Evolutionary conservation across 2,113 vertebrate species (phyloP).

Genomic region (Desmodus rotundus): DNA sequence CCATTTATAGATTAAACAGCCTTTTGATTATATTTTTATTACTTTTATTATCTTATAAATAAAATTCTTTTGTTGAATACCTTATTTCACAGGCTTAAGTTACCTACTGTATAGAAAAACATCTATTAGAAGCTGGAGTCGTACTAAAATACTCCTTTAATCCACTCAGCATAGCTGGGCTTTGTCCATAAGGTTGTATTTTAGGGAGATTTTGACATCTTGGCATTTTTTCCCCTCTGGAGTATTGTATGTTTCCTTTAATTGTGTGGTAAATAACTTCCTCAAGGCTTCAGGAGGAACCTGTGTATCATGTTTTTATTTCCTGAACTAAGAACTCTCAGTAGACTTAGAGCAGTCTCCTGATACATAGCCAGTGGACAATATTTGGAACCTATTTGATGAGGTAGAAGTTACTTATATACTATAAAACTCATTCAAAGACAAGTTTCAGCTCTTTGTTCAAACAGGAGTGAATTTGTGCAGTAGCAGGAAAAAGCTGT

Average conservation of each 20-base stretch:
- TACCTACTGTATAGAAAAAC: background rate
- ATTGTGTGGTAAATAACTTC: background rate
- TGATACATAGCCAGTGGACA: background rate
- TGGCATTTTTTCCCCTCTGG: slow-evolving; percentile 3
- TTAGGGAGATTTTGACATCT: background rate
- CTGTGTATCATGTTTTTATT: background rate
- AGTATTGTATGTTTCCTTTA: background rate
- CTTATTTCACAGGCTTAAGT: background rate
- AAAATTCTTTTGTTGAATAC: background rate
- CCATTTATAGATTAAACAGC: background rate
- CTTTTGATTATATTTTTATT: background rate
- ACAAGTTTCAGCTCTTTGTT: background rate
- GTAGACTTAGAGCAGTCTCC: background rate
- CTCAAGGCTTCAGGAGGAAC: background rate
- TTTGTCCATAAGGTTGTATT: background rate
- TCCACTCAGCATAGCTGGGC: background rate
- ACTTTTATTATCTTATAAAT: background rate
- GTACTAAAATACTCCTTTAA: background rate
- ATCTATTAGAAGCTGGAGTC: background rate
- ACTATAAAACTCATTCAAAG: background rate
- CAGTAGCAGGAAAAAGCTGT: background rate
- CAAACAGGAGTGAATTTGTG: background rate
- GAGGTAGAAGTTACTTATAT: background rate
- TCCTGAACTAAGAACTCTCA: background rate
- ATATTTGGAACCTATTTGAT: background rate